These are phyloP conservation scores for Pteronura brasiliensis DNA, from an alignment of 2,113 vertebrate genomes.

Conservation along the genomic window DNA sequence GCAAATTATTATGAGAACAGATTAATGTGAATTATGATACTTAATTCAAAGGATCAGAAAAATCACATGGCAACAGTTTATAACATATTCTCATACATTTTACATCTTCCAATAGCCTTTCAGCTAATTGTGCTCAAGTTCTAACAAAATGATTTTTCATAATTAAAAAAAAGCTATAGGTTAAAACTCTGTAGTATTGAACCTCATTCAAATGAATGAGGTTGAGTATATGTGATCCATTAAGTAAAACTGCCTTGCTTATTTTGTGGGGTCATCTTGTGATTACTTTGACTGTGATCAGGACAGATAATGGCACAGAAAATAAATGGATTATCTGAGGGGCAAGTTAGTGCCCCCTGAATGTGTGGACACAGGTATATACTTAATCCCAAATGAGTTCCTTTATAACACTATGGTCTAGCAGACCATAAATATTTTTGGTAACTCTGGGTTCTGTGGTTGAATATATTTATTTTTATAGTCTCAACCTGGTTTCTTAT, in stretches of 20 bases:
- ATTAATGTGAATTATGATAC: neutral
- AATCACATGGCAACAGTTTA: neutral
- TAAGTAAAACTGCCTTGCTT: neutral
- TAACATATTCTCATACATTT: neutral
- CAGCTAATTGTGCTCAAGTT: neutral
- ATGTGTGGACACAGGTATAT: neutral
- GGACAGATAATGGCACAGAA: neutral
- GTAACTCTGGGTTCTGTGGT: neutral
- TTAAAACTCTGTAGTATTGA: neutral
- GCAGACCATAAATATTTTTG: neutral
- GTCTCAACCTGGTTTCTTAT: conserved; percentile 3
- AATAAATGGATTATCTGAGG: neutral
- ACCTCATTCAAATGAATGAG: neutral
- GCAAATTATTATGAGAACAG: neutral
- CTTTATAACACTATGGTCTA: neutral
- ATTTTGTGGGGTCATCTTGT: neutral
- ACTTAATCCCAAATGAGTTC: neutral
- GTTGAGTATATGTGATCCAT: neutral
- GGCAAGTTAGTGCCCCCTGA: neutral
- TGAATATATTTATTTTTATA: neutral
- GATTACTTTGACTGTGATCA: neutral
- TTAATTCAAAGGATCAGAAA: conserved; percentile 5
- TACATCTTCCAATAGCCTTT: neutral
- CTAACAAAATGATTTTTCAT: neutral
- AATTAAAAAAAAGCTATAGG: neutral